phyloP scores from a whole-genome alignment of 2,888 invertebrate genomes.

The Metalampra italica region DNA sequence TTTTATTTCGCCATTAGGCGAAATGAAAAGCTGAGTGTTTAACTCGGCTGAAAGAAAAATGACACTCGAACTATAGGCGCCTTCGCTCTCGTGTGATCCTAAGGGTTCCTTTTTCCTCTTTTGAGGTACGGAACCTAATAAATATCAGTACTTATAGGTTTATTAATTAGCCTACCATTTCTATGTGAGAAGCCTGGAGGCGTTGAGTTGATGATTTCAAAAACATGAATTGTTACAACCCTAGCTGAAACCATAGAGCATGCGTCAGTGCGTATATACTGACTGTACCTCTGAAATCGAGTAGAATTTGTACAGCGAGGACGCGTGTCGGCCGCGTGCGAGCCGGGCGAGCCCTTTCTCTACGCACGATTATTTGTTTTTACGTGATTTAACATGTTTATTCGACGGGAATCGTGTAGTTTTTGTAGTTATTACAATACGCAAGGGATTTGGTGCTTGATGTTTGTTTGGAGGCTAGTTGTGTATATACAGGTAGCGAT shows the following conservation, averaged over 20 bases:
- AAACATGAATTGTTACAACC: background rate
- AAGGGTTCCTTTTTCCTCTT: too few relatives aligned
- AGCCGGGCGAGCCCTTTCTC: conserved; percentile 8
- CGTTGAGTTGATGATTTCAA: too few relatives aligned
- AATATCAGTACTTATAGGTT: too few relatives aligned
- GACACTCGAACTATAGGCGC: too few relatives aligned
- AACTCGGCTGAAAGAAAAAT: too few relatives aligned
- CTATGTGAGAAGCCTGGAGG: too few relatives aligned
- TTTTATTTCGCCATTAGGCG: too few relatives aligned
- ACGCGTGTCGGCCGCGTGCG: conserved; percentile 22
- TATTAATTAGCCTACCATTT: too few relatives aligned
- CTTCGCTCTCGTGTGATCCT: too few relatives aligned
- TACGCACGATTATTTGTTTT: conserved; percentile 50
- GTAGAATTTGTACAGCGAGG: conserved; percentile 5
- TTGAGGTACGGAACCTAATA: too few relatives aligned
- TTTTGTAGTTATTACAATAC: conserved; percentile 2
- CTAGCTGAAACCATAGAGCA: background rate
- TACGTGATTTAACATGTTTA: conserved; percentile 69
- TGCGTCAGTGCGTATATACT: background rate
- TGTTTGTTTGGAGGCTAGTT: background rate
- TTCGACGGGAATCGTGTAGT: conserved; percentile 24
- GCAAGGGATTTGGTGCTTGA: background rate
- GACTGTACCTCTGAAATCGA: background rate
- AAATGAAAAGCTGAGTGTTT: too few relatives aligned
- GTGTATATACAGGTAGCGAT: background rate